Conservation (phyloP, 2,797 vertebrate genomes). For the Pseudocheirus occidentalis region DNA sequence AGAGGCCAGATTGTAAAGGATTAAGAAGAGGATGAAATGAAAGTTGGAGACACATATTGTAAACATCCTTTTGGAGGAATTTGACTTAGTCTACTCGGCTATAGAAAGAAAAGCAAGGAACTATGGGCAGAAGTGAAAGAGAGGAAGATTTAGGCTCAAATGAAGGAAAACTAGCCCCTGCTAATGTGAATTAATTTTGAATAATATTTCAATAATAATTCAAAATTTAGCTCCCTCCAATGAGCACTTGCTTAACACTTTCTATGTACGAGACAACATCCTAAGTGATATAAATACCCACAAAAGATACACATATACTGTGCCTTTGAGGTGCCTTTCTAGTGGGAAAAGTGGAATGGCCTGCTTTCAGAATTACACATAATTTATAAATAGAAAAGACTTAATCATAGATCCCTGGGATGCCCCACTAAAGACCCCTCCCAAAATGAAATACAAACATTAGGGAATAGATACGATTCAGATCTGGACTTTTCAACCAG, state of each 20-base stretch:
- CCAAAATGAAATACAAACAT: not conserved
- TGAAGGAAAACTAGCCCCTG: not conserved
- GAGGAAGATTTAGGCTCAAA: slow-evolving; percentile 7
- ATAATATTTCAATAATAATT: too few species aligned
- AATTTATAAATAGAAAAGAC: not conserved
- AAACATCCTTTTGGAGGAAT: not conserved
- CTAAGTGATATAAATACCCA: not conserved
- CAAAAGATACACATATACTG: not conserved
- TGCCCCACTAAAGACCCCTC: not conserved
- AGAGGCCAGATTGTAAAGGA: not conserved
- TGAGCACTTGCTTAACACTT: not conserved
- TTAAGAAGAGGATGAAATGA: not conserved
- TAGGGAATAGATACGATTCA: not conserved
- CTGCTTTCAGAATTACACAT: not conserved
- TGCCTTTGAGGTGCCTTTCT: not conserved
- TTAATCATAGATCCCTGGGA: not conserved
- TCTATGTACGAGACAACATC: not conserved
- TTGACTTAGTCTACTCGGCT: not conserved
- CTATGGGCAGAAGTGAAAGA: not conserved
- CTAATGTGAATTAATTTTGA: not conserved
- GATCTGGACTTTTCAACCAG: not conserved
- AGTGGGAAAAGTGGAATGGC: not conserved
- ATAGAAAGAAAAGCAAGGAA: not conserved
- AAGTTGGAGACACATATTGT: not conserved
- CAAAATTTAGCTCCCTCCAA: not conserved